These are phyloP conservation scores for Amphimedon queenslandica DNA, from an alignment of 37 sponge, comb jelly and placozoan genomes.

Conservation along the genomic window DNA sequence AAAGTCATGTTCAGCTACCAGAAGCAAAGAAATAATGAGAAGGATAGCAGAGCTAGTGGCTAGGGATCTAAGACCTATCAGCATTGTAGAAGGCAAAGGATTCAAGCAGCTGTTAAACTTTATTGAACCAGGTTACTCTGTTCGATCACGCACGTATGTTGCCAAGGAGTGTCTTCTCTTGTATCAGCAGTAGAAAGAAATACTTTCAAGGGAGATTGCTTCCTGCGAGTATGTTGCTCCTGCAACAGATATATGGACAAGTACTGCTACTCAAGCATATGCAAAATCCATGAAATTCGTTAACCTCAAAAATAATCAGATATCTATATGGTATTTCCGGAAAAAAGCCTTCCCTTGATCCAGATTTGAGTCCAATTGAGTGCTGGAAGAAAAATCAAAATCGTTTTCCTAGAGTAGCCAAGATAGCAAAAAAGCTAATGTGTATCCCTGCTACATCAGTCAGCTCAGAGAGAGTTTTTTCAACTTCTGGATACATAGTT, in stretches of 20 bases:
- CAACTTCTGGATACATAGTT: too few relatives aligned
- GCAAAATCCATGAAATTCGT: too few relatives aligned
- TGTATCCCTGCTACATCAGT: too few relatives aligned
- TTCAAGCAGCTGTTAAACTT: slow-evolving; percentile 2
- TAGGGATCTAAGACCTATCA: slow-evolving; percentile 12
- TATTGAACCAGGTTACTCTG: slow-evolving; percentile 13
- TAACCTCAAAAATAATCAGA: too few relatives aligned
- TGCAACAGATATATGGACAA: slow-evolving; percentile 20
- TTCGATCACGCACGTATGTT: slow-evolving; percentile 16
- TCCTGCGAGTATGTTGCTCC: slow-evolving; percentile 7
- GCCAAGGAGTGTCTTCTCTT: slow-evolving; percentile 10
- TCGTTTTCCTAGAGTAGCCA: too few relatives aligned
- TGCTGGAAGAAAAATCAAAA: too few relatives aligned
- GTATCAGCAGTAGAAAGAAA: slow-evolving; percentile 9
- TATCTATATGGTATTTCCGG: too few relatives aligned
- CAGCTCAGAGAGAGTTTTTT: too few relatives aligned
- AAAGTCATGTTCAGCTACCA: not conserved
- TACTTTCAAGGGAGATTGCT: not conserved
- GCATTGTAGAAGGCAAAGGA: not conserved
- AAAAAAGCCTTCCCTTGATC: too few relatives aligned
- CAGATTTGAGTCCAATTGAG: too few relatives aligned
- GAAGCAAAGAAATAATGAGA: slow-evolving; percentile 3
- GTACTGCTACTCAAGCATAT: slow-evolving; percentile 18
- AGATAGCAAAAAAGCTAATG: too few relatives aligned
- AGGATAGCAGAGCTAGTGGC: slow-evolving; percentile 20